These are phyloP conservation scores for Melanotaenia maccullochi DNA, from an alignment of 2,797 vertebrate genomes.

Conservation along the genomic window DNA sequence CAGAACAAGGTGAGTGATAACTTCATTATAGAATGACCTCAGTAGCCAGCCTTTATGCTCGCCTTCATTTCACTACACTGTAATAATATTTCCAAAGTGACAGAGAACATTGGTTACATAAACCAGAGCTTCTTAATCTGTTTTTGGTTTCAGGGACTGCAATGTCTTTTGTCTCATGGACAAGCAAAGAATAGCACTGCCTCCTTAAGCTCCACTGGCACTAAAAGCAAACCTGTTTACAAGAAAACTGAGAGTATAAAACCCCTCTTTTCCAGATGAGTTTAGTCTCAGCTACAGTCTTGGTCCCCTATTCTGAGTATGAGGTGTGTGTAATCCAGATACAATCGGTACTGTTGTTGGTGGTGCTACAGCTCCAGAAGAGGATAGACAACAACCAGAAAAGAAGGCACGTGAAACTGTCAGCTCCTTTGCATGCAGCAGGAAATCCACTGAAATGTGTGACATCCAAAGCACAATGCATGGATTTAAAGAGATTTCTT, in stretches of 20 bases:
- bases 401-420: slow-evolving; percentile 44
- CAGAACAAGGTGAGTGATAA: slow-evolving; percentile 47
- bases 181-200: slow-evolving; percentile 12
- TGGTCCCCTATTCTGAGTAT: slow-evolving; percentile 17
- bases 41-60: slow-evolving; percentile 26
- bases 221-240: slow-evolving; percentile 35
- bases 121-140: slow-evolving; percentile 37
- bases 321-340: slow-evolving; percentile 45
- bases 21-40: slow-evolving; percentile 63
- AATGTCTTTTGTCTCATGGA: slow-evolving; percentile 18
- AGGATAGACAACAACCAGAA: slow-evolving; percentile 28
- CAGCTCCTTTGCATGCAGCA: slow-evolving; percentile 35
- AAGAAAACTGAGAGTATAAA: slow-evolving; percentile 16
- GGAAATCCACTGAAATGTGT: slow-evolving; percentile 43
- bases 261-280: slow-evolving; percentile 2
- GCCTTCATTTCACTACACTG: slow-evolving; percentile 28
- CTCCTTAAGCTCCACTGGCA: slow-evolving; percentile 15
- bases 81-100: slow-evolving; percentile 35
- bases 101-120: slow-evolving; percentile 38
- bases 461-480: slow-evolving; percentile 27
- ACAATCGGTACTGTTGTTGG: slow-evolving; percentile 38
- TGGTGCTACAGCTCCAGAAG: slow-evolving; percentile 20
- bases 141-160: slow-evolving; percentile 33
- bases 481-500: slow-evolving; percentile 15
- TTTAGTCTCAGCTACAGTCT: slow-evolving; percentile 11